Percentiles rank a stretch among this genome's conserved stretches.
These are phyloP conservation scores for Phalacrocorax aristotelis DNA, from an alignment of 2,113 vertebrate species.

Conservation along the genomic window DNA sequence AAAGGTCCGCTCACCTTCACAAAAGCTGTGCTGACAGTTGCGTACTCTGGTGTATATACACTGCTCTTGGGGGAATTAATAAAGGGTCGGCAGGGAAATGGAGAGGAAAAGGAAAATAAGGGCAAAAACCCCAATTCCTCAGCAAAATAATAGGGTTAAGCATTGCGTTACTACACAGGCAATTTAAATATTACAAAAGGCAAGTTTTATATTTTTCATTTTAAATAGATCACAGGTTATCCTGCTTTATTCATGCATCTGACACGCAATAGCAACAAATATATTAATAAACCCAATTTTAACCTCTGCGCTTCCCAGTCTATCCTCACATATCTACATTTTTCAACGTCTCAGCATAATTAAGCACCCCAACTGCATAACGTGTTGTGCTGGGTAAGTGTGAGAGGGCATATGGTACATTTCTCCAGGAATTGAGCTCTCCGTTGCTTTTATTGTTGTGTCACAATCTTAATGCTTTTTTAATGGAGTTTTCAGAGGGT, in stretches of 20 bases:
- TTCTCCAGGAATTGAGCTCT: background rate
- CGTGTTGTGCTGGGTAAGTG: background rate
- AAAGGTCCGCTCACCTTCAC: background rate
- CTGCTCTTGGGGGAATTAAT: background rate
- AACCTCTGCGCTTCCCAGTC: background rate
- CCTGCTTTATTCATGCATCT: background rate
- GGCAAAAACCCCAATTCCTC: background rate
- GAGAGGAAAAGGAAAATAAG: background rate
- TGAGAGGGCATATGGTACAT: background rate
- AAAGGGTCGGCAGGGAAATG: background rate
- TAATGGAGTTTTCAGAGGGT: slow-evolving; percentile 5
- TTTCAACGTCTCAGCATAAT: background rate
- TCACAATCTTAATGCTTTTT: slow-evolving; percentile 13
- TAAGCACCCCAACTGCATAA: background rate
- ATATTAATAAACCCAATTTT: background rate
- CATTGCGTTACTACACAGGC: background rate
- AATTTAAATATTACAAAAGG: background rate
- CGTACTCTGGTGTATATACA: background rate
- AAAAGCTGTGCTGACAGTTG: background rate
- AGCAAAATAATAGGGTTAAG: background rate
- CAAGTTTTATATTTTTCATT: background rate
- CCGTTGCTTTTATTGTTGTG: background rate
- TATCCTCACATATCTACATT: background rate
- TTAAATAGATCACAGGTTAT: background rate
- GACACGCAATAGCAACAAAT: background rate